Evolutionary conservation across 2,113 vertebrate species (phyloP).

Genomic region (Eclectus roratus): DNA sequence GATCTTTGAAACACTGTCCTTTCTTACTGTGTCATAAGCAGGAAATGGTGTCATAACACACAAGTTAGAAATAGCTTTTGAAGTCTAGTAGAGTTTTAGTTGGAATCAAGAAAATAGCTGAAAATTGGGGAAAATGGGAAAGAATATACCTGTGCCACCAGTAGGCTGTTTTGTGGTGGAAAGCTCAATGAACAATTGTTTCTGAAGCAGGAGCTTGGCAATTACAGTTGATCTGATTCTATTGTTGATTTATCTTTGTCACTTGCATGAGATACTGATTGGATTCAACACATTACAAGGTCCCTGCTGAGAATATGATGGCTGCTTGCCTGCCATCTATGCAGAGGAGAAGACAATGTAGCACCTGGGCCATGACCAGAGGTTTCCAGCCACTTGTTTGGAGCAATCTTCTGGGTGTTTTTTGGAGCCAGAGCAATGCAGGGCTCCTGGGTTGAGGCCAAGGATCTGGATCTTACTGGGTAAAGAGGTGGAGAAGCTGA

Average conservation of each 20-base stretch:
- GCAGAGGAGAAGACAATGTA: not conserved
- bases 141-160: not conserved
- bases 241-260: not conserved
- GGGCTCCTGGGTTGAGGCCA: not conserved
- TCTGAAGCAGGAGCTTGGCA: not conserved
- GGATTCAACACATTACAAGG: not conserved
- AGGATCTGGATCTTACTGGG: not conserved
- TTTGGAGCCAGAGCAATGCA: not conserved
- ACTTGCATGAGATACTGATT: not conserved
- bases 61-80: not conserved
- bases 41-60: not conserved
- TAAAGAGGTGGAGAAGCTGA: not conserved
- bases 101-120: not conserved
- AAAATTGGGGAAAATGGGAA: not conserved
- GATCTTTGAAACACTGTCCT: not conserved
- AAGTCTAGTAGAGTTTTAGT: not conserved
- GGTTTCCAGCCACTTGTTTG: not conserved
- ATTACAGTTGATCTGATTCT: not conserved
- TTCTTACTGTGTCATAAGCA: not conserved
- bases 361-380: not conserved
- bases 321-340: not conserved
- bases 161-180: not conserved
- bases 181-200: accelerated
- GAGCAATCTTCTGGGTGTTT: not conserved
- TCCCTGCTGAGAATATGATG: not conserved